phyloP scores from a whole-genome alignment of 2,797 vertebrate species.

The Sebastiscus tertius region DNA sequence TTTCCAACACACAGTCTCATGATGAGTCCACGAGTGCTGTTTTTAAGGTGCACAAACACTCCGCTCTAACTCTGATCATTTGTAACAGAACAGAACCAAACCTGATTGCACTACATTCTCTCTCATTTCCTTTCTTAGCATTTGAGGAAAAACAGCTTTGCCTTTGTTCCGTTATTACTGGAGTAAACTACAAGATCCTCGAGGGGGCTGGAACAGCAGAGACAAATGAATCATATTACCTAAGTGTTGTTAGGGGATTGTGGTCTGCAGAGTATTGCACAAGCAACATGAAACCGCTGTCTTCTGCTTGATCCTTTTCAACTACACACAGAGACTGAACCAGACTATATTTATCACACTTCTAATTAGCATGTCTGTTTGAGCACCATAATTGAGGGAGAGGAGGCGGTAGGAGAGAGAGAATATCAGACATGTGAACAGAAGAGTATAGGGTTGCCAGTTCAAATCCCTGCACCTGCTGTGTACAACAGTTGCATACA shows the following conservation, averaged over 20 bases:
- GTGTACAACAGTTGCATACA: neutral
- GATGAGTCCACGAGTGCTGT: no score
- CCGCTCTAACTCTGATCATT: neutral
- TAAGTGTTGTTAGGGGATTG: neutral
- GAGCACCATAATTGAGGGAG: slow-evolving; percentile 8
- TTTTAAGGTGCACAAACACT: no score
- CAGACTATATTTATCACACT: slow-evolving; percentile 28
- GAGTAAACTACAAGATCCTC: slow-evolving; percentile 23
- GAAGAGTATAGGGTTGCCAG: neutral
- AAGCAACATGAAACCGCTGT: neutral
- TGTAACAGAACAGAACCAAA: neutral
- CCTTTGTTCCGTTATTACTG: slow-evolving; percentile 24
- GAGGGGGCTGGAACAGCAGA: neutral
- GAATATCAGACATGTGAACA: neutral
- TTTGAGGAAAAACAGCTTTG: neutral
- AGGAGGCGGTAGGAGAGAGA: neutral
- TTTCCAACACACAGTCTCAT: no score
- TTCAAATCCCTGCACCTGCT: slow-evolving; percentile 15
- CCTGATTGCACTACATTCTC: neutral
- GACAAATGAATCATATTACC: slow-evolving; percentile 19
- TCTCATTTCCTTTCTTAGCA: slow-evolving; percentile 1
- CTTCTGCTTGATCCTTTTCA: neutral
- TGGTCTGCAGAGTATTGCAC: neutral
- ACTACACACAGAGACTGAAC: neutral
- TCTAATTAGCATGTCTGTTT: slow-evolving; percentile 35